Percentiles rank a stretch among this genome's conserved stretches.
These are phyloP conservation scores for Callinectes sapidus DNA, from an alignment of 2,888 invertebrate genomes.

Conservation along the genomic window DNA sequence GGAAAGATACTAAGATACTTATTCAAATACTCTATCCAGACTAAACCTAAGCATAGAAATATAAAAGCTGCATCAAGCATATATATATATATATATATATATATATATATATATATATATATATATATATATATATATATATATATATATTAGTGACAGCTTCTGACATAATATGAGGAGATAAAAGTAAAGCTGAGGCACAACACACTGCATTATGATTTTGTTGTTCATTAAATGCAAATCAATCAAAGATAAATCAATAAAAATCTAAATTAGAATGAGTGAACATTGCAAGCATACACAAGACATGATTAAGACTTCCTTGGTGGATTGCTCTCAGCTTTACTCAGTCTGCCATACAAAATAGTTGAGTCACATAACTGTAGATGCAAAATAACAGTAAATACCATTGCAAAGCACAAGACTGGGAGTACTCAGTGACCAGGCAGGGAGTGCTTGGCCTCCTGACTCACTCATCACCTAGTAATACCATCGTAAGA, in stretches of 20 bases:
- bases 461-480: neutral
- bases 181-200: neutral
- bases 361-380: slow-evolving; percentile 20
- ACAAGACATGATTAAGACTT: neutral
- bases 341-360: neutral
- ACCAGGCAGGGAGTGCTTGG: slow-evolving; percentile 26
- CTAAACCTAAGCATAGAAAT: slow-evolving; percentile 11
- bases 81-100: slow-evolving; percentile 38
- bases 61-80: slow-evolving; percentile 8
- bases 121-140: slow-evolving; percentile 39
- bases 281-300: neutral
- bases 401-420: slow-evolving; percentile 27
- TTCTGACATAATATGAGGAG: neutral
- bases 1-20: neutral
- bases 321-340: neutral
- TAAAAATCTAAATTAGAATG: neutral
- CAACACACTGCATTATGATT: neutral
- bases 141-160: slow-evolving; percentile 31
- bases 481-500: neutral
- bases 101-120: slow-evolving; percentile 11
- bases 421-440: slow-evolving; percentile 15
- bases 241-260: neutral
- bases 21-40: neutral
- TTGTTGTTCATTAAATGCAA: neutral
- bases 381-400: slow-evolving; percentile 27